phyloP scores from a whole-genome alignment of 2,888 invertebrate genomes.

The Chymomyza caudatula region DNA sequence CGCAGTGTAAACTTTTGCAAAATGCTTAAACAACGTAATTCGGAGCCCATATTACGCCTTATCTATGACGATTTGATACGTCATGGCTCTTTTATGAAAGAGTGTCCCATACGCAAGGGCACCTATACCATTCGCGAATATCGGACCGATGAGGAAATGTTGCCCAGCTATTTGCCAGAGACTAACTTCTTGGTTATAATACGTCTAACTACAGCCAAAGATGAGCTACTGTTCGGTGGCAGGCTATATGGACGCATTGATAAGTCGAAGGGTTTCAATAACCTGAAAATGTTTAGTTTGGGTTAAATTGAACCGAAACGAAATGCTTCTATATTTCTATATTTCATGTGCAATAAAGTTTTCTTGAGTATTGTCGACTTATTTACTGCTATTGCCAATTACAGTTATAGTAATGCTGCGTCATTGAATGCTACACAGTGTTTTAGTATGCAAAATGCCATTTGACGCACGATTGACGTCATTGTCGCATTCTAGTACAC shows the following conservation, averaged over 20 bases:
- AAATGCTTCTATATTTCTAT: neutral
- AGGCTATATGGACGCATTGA: constrained; percentile 63
- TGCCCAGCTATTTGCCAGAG: constrained; percentile 74
- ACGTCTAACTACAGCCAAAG: constrained; percentile 33
- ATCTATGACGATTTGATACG: constrained; percentile 68
- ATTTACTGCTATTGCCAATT: constrained; percentile 22
- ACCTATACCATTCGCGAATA: constrained; percentile 61
- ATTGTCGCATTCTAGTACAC: constrained; percentile 44
- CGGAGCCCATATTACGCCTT: constrained; percentile 53
- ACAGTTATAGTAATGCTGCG: neutral
- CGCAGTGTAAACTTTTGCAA: constrained; percentile 65
- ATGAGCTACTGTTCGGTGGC: constrained; percentile 52
- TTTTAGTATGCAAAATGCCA: constrained; percentile 64
- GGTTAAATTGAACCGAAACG: constrained; percentile 42
- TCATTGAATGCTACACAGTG: neutral
- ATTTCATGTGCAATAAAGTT: constrained; percentile 28
- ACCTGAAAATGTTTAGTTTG: constrained; percentile 75
- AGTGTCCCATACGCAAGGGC: constrained; percentile 68
- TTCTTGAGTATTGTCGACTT: constrained; percentile 32
- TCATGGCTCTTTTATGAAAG: constrained; percentile 63
- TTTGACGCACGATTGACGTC: constrained; percentile 63
- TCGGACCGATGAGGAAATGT: constrained; percentile 69
- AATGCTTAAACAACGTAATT: constrained; percentile 59
- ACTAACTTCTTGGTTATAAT: constrained; percentile 53
- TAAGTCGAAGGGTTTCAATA: constrained; percentile 75